Base-by-base conservation (phyloP, 2,888 invertebrate species). In the Halocaridina rubra region DNA sequence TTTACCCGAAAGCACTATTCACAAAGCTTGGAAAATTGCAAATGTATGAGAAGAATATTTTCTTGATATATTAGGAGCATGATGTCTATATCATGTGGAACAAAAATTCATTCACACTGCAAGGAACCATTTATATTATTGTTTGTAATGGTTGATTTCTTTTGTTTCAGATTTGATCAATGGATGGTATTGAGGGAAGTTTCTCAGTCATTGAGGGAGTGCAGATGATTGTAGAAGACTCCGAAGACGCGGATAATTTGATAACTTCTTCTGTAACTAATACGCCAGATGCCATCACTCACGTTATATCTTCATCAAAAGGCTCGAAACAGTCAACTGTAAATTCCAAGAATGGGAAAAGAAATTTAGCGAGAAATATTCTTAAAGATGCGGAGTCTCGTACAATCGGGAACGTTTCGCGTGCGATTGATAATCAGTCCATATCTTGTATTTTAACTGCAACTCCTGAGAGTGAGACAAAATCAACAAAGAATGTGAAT, bases 161-260 rank as follows among this genome's bases (percentile, higher is more conserved):
- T n/a, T n/a, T n/a, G n/a, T n/a, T n/a, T n/a, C n/a, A n/a, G n/a
- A n/a, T n/a, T n/a, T n/a, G n/a, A n/a, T n/a, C n/a, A 29, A 80
- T 80, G 80, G 80, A 80, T 39, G 64, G 72, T 59, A 72, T 71
- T 2, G 78, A 78, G 71, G 82, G 78, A 59, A 61, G 69, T 22
- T 82, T 82, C 46, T 78, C 82, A n/a, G 82, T 82, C 27, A 78
- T 82, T 53, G 82, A 72, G 59, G 77, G 77, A 16, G 78, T 82
- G 82, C 82, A 76, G 27, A 82, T 82, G 39, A 82, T 82, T 10
- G 27, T 78, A 16, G 82, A 72, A 39, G 82, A 82, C 30, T 29
- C 82, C 24, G 82, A 77, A 22, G 77, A 77, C 7, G 13, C 64
- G 13, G 69, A 39, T 19, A 29, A 67, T 22, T 30, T 69, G 29